Base-by-base conservation (phyloP, 2,797 vertebrate species). In the Prionace glauca region DNA sequence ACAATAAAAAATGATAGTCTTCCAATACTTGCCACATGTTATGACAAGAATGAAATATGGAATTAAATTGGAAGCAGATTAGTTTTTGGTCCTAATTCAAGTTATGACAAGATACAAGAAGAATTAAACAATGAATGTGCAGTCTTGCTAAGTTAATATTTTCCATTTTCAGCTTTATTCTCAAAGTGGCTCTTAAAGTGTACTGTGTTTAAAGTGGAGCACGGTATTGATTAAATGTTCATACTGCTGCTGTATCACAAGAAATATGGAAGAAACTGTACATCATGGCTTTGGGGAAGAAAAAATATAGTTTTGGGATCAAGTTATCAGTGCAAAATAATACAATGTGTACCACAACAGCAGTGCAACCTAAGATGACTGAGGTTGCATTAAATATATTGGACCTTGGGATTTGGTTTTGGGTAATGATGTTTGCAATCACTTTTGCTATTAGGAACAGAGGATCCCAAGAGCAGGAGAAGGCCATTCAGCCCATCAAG, bases 41-140 rank as follows among this genome's bases (percentile, higher is more conserved):
- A 97, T 98, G 99, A 99, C 99, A 99, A 98, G 96, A 56, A 97
- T 99, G 99, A 99, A 99, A 99, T 99, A 99, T 99, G 98, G 98
- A 98, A 99, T 98, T 98, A 98, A 99, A 99, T 99, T 99, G 98
- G 98, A 99, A 98, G 98, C 97, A 98, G 98, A 99, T 99, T 99
- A 99, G 98, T 98, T 99, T 99, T 98, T 98, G 97, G 98, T 98
- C 98, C 98, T 99, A 99, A 99, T 98, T 99, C 98, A 99, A 98
- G 98, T 98, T 98, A 98, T 99, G 98, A 99, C 98, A 99, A 98
- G 97, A 98, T 98, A 98, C 98, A 98, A 97, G 97, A 97, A 92
- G 97, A 97, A 96, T 96, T 96, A 97, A 97, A 97, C 97, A 97
- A 95, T 77, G 93, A 77, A 77, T 8, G 45, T 32, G 93, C 71